These are phyloP conservation scores for Sebastes schlegelii DNA, from an alignment of 2,113 vertebrate genomes.

Conservation along the genomic window DNA sequence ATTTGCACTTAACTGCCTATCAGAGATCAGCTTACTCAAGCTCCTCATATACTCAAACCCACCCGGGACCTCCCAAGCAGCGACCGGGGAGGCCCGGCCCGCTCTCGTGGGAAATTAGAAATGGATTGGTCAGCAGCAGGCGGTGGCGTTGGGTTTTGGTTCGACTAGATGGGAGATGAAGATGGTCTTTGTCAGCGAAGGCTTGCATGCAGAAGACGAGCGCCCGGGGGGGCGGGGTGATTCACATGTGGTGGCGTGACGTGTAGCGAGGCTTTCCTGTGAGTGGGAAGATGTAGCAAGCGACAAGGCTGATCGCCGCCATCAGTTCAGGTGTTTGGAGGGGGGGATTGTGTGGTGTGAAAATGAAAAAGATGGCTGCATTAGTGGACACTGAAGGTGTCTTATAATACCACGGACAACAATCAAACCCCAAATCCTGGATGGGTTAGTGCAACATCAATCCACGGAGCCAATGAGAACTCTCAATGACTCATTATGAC, in stretches of 20 bases:
- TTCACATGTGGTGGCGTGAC: too few relatives aligned
- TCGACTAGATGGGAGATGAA: background rate
- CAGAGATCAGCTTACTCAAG: background rate
- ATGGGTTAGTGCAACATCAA: background rate
- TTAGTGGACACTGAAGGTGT: too few relatives aligned
- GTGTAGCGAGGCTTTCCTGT: too few relatives aligned
- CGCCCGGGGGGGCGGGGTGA: too few relatives aligned
- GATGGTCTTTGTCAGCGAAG: conserved; percentile 27
- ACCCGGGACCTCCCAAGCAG: conserved; percentile 2
- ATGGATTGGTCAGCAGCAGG: conserved; percentile 11
- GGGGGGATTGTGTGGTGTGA: too few relatives aligned
- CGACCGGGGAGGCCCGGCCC: background rate
- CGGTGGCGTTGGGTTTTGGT: conserved; percentile 1
- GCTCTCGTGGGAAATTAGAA: conserved; percentile 57
- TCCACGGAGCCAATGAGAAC: background rate
- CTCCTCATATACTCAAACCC: conserved; percentile 5
- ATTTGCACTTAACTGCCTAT: background rate
- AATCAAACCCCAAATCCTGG: background rate
- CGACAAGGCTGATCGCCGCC: too few relatives aligned
- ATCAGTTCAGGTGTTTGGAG: too few relatives aligned
- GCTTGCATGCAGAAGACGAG: background rate
- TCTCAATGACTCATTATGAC: too few relatives aligned
- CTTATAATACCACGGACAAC: too few relatives aligned
- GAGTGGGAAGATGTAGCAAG: too few relatives aligned
- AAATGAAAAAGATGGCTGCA: too few relatives aligned